Conservation (phyloP, 2,888 invertebrate species). For the Diadegma fenestrale region DNA sequence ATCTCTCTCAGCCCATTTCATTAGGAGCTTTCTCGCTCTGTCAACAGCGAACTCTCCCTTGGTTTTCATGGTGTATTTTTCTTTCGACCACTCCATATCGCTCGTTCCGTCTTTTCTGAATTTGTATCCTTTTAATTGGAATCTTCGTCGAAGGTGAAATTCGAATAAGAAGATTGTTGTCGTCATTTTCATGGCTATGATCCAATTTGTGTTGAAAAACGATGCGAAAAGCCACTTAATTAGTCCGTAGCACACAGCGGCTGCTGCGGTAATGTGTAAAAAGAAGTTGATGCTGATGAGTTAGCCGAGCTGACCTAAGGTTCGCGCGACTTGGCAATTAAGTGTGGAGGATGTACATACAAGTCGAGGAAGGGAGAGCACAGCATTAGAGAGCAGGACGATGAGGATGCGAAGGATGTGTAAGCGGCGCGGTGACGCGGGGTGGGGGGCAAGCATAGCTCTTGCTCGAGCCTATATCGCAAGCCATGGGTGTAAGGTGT, state of each 20-base stretch:
- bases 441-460: not conserved
- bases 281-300: conserved; percentile 41
- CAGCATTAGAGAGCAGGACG: not conserved
- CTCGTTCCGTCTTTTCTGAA: not conserved
- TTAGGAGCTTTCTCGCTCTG: not conserved
- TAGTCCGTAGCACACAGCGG: not conserved
- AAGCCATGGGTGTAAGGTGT: conserved; percentile 49
- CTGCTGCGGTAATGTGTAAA: not conserved
- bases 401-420: not conserved
- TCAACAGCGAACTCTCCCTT: not conserved
- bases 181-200: not conserved
- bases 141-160: not conserved
- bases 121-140: too few species aligned
- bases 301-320: conserved; percentile 35
- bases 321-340: conserved; percentile 63
- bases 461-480: conserved; percentile 1
- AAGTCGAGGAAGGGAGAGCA: not conserved
- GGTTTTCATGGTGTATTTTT: not conserved
- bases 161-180: not conserved
- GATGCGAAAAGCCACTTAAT: conserved; percentile 20
- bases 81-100: not conserved
- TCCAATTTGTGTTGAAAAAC: not conserved
- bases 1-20: conserved; percentile 1
- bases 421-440: not conserved
- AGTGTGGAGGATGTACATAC: conserved; percentile 24